These are phyloP conservation scores for Zhengitettix transpicula DNA, from an alignment of 2,888 invertebrate genomes.

Conservation along the genomic window DNA sequence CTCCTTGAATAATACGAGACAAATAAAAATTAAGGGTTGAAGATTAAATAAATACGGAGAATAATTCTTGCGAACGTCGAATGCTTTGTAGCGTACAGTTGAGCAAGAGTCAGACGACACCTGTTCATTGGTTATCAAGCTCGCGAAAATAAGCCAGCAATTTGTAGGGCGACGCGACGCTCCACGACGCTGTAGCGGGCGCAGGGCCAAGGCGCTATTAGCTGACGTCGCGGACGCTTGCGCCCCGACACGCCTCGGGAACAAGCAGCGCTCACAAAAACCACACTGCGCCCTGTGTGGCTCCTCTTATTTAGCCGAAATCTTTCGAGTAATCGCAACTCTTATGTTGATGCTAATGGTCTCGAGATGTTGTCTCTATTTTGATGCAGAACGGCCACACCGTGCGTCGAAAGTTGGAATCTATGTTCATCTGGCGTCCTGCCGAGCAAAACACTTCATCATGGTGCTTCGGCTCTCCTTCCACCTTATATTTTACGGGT, in stretches of 20 bases:
- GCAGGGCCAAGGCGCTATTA: neutral
- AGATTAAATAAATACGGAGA: too few species aligned
- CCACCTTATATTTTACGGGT: too few species aligned
- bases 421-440: too few species aligned
- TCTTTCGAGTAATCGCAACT: neutral
- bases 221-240: neutral
- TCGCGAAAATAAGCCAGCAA: too few species aligned
- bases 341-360: neutral
- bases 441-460: too few species aligned
- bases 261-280: neutral
- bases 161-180: neutral
- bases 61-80: too few species aligned
- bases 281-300: neutral
- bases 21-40: too few species aligned
- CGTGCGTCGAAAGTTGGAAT: neutral
- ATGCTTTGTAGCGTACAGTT: too few species aligned
- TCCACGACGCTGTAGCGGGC: neutral
- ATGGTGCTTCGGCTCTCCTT: too few species aligned
- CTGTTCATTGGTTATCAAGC: too few species aligned
- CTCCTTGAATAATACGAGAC: too few species aligned
- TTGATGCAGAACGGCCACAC: neutral
- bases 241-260: neutral
- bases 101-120: too few species aligned
- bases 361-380: neutral
- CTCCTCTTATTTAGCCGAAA: neutral